Percentiles rank a stretch among this genome's conserved stretches.
phyloP scores from a whole-genome alignment of 2,113 vertebrate species.

The Epinephelus lanceolatus region DNA sequence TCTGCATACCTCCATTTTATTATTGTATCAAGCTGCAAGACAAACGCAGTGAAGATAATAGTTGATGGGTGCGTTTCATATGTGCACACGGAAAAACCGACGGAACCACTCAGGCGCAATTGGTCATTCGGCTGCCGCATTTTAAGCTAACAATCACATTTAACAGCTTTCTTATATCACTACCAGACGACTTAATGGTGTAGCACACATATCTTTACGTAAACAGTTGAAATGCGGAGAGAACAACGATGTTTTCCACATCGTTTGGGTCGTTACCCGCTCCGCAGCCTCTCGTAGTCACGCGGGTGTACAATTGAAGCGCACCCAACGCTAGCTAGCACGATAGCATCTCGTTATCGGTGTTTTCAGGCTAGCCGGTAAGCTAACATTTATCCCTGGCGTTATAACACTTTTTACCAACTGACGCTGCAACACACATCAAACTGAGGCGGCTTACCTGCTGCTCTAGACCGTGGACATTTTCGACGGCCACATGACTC shows the following conservation, averaged over 20 bases:
- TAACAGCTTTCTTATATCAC: fast-evolving
- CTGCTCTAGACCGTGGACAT: conserved; percentile 97
- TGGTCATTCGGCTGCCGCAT: background rate
- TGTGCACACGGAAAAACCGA: background rate
- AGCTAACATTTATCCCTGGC: conserved; percentile 52
- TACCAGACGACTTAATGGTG: fast-evolving
- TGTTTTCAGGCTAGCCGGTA: conserved; percentile 55
- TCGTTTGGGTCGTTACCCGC: background rate
- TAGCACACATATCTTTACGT: fast-evolving
- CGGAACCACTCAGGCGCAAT: background rate
- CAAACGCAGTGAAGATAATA: conserved; percentile 73
- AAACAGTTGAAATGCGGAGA: background rate
- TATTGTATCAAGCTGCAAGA: conserved; percentile 58
- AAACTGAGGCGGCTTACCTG: conserved; percentile 87
- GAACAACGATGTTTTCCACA: background rate
- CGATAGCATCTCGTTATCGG: conserved; percentile 69
- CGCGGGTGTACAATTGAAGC: background rate
- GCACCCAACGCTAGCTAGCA: conserved; percentile 62
- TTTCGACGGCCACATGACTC: conserved; percentile 99
- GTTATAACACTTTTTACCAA: conserved; percentile 18
- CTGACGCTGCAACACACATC: background rate
- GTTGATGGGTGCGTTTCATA: conserved; percentile 59
- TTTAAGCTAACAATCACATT: fast-evolving
- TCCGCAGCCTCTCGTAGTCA: background rate
- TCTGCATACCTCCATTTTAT: conserved; percentile 80